These are phyloP conservation scores for Myotis pilosus DNA, from an alignment of 2,797 vertebrate genomes.

Conservation along the genomic window DNA sequence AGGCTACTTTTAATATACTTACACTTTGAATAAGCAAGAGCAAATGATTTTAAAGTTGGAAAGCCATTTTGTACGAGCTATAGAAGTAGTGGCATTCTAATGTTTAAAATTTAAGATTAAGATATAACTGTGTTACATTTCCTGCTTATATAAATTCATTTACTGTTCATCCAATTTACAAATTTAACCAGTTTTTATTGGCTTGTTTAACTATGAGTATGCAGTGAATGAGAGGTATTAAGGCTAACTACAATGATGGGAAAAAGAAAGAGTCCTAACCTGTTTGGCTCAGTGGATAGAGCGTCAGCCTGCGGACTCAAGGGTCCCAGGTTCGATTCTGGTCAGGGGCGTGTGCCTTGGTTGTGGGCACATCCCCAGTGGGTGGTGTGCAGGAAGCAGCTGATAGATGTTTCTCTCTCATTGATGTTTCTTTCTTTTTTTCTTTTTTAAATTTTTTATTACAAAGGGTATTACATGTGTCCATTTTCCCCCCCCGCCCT, in stretches of 20 bases:
- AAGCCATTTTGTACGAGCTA: conserved; percentile 19
- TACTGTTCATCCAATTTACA: background rate
- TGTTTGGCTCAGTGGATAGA: too few relatives aligned
- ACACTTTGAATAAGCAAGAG: background rate
- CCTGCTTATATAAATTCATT: conserved; percentile 37
- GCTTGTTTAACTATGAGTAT: background rate
- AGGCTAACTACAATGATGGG: background rate
- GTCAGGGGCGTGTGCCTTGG: too few relatives aligned
- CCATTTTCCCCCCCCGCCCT: too few relatives aligned
- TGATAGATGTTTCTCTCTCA: too few relatives aligned
- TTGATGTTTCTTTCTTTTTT: too few relatives aligned
- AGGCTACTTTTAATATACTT: conserved; percentile 35
- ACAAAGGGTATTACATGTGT: too few relatives aligned
- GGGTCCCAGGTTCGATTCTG: too few relatives aligned
- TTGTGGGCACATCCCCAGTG: too few relatives aligned
- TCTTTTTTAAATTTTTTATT: too few relatives aligned
- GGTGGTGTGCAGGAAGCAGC: too few relatives aligned
- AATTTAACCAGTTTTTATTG: background rate
- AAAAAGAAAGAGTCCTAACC: background rate
- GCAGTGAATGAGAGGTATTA: background rate
- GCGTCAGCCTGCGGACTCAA: too few relatives aligned
- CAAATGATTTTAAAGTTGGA: conserved; percentile 37
- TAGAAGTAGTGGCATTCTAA: background rate
- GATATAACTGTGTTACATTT: background rate
- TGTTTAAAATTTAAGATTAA: conserved; percentile 29